Percentiles rank a stretch among this genome's conserved stretches.
These are phyloP conservation scores for Cotesia typhae DNA, from an alignment of 1,140 invertebrate genomes.

Conservation along the genomic window DNA sequence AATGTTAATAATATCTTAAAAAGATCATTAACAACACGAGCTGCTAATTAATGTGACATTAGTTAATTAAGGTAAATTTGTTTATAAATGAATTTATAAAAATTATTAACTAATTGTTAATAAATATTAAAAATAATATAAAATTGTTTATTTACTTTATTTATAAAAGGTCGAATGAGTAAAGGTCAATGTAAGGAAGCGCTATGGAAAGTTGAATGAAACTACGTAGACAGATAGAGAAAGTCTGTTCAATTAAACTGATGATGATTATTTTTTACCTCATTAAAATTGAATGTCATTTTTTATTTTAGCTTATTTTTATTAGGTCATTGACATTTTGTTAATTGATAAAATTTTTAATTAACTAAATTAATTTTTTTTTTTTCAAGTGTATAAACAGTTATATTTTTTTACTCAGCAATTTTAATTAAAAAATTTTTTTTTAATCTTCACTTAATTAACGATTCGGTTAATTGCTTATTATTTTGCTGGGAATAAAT, in stretches of 20 bases:
- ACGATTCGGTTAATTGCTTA: too few species aligned
- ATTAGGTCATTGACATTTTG: slow-evolving; percentile 27
- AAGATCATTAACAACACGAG: too few species aligned
- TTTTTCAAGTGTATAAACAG: too few species aligned
- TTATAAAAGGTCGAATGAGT: not conserved
- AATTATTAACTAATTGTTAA: not conserved
- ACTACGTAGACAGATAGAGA: slow-evolving; percentile 28
- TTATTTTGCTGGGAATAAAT: too few species aligned
- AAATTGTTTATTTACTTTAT: not conserved
- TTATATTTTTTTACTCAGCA: not conserved
- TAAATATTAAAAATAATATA: not conserved
- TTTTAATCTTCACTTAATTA: too few species aligned
- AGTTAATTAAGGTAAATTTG: too few species aligned
- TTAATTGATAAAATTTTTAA: slow-evolving; percentile 26
- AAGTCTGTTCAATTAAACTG: slow-evolving; percentile 8
- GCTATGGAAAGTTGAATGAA: slow-evolving; percentile 20
- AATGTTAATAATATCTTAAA: too few species aligned
- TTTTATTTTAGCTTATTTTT: slow-evolving; percentile 10
- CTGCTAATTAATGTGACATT: too few species aligned
- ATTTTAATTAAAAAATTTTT: not conserved
- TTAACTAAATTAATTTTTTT: slow-evolving; percentile 7
- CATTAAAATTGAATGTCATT: slow-evolving; percentile 12
- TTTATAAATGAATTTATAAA: too few species aligned
- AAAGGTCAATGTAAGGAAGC: slow-evolving; percentile 21
- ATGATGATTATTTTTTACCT: slow-evolving; percentile 12